Conservation (phyloP, 2,113 vertebrate species). For the Choloepus hoffmanni region DNA sequence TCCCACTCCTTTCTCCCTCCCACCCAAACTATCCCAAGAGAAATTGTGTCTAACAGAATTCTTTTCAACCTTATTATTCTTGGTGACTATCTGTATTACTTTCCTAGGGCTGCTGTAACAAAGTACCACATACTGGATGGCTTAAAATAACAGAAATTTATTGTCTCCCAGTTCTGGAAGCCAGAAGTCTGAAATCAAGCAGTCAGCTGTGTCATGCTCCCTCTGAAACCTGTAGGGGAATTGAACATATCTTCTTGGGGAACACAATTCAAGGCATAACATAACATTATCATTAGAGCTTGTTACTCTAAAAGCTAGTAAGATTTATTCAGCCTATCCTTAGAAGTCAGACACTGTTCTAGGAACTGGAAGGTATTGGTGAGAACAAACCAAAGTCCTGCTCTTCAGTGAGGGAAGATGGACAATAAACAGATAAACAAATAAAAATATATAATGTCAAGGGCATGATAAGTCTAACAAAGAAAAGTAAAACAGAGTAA, state of each 20-base stretch:
- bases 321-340: not conserved
- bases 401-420: not conserved
- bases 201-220: too few species aligned
- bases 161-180: too few species aligned
- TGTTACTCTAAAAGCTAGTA: not conserved
- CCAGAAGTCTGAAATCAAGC: too few species aligned
- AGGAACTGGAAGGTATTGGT: not conserved
- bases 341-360: not conserved
- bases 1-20: not conserved
- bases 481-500: not conserved
- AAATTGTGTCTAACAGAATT: not conserved
- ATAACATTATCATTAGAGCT: not conserved
- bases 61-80: not conserved
- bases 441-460: not conserved
- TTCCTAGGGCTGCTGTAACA: too few species aligned
- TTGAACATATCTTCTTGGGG: too few species aligned
- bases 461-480: not conserved
- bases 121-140: too few species aligned
- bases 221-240: too few species aligned
- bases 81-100: not conserved
- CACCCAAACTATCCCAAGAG: not conserved
- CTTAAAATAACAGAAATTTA: too few species aligned
- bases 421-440: not conserved
- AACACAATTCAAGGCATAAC: too few species aligned
- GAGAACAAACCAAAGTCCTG: not conserved